These are phyloP conservation scores for Calameuta idolon DNA, from an alignment of 2,888 invertebrate genomes.

Conservation along the genomic window DNA sequence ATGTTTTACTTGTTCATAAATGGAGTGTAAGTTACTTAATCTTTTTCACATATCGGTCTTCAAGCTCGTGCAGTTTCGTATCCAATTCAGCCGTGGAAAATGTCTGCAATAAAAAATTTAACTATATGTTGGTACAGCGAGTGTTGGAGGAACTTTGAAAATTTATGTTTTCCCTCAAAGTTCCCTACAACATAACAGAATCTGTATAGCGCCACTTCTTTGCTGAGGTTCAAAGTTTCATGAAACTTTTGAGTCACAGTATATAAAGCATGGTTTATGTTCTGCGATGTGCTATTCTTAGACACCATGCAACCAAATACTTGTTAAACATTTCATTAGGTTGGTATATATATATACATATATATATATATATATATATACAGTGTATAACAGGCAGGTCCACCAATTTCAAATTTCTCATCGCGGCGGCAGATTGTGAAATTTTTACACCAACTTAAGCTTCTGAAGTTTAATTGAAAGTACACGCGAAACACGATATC, in stretches of 20 bases:
- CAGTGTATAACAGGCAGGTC: not conserved
- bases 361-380: not conserved
- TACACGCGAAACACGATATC: not conserved
- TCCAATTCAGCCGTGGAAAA: slow-evolving; percentile 56
- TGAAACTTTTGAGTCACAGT: not conserved
- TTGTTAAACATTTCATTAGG: not conserved
- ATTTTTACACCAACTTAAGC: not conserved
- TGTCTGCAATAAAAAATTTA: slow-evolving; percentile 46
- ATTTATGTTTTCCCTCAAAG: not conserved
- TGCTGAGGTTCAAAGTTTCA: not conserved
- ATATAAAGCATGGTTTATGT: not conserved
- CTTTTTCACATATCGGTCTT: slow-evolving; percentile 52
- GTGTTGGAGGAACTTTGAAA: not conserved
- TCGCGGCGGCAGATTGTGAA: not conserved
- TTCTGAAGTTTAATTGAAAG: not conserved
- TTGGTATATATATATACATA: not conserved
- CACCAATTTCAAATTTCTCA: not conserved
- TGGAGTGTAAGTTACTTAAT: slow-evolving; percentile 35
- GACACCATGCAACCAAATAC: not conserved
- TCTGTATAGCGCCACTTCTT: not conserved
- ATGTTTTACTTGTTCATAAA: not conserved
- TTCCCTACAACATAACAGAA: not conserved
- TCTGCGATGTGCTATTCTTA: not conserved
- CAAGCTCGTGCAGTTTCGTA: slow-evolving; percentile 52
- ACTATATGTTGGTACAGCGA: not conserved